Evolutionary conservation across 1,140 invertebrate species (phyloP), one percentile per base, ranked within the genome.

Genomic region (Ruditapes philippinarum): DNA sequence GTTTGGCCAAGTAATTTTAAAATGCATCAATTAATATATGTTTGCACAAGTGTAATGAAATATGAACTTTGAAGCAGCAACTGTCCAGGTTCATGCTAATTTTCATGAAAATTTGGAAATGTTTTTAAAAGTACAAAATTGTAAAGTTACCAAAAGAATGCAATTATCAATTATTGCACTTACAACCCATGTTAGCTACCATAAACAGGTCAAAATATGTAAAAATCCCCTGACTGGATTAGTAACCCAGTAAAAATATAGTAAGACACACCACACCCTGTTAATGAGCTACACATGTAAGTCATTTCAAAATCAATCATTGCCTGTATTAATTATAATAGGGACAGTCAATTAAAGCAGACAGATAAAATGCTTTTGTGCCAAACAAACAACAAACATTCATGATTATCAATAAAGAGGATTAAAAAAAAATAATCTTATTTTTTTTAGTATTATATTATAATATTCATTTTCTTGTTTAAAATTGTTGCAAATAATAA

Each of bases 1-100:
- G 25, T 70, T 70, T 9, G 25, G 65, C 65, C 65, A 70, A 70
- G 28, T 70, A 70, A 70, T 70, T 25, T 33, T 70, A 70, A 70
- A 70, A 70, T 70, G 4, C 65, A 70, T 70, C 65, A 4, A 70
- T 57, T 14, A 57, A 57, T 22, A 57, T 57, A 57, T 57, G 51
- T n/a, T n/a, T n/a, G n/a, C n/a, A n/a, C n/a, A n/a, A n/a, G n/a
- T n/a, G n/a, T n/a, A n/a, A n/a, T n/a, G n/a, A n/a, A n/a, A n/a
- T n/a, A n/a, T n/a, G n/a, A n/a, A n/a, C n/a, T n/a, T n/a, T n/a
- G n/a, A n/a, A n/a, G n/a, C n/a, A n/a, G n/a, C n/a, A n/a, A n/a
- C n/a, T n/a, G n/a, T n/a, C n/a, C n/a, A n/a, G n/a, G n/a, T n/a
- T n/a, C n/a, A n/a, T n/a, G n/a, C n/a, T n/a, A n/a, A n/a, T n/a